Base-by-base conservation (phyloP, 1,140 invertebrate genomes). In the Pseudomyrmex cubaensis region DNA sequence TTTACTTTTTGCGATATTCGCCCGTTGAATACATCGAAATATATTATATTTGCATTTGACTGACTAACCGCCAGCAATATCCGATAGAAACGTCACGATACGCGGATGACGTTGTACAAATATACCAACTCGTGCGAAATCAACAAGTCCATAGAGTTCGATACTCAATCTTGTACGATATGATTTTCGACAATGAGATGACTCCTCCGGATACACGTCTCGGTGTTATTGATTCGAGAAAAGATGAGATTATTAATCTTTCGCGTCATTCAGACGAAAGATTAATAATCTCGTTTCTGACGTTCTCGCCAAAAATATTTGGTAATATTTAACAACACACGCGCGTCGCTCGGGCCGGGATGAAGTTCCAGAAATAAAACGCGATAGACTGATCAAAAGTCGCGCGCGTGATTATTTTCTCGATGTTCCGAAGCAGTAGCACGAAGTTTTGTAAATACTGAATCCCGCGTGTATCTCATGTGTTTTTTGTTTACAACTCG, bases 171-270 rank as follows among this genome's bases (percentile, higher is more conserved):
- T 78, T 78, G 25, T 56, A 70, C 35, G 35, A 54, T 17, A 13
- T 50, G 44, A 20, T 72, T 70, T 59, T 50, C 54, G 20, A 52
- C 54, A 12, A 72, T 59, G 76, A 70, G 44, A 80, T 72, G 20
- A 8, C 12, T 59, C 22, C 50, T 44, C 66, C 20, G 46, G 22
- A 15, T 78, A 17, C 35, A 2, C 44, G 66, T 62, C 25, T 54
- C 56, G 54, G 76, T 48, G 59, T 59, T 72, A 72, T 52, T 80
- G 76, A 78, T 70, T 25, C 15, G n/a, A 44, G 35, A 35, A 7
- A n/a, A 59, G 76, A 80, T 70, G 22, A 72, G 67, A 70, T 80
- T 56, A 59, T 80, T 72, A 50, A 80, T 80, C 76, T 72, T 15
- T 59, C 64, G 15, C n/a, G 15, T 70, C 13, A 20, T 12, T 5